A percentile compares a stretch with the other conserved stretches of the same genome.
Conservation (phyloP, 2,888 invertebrate genomes). For the Coenonympha arcania region DNA sequence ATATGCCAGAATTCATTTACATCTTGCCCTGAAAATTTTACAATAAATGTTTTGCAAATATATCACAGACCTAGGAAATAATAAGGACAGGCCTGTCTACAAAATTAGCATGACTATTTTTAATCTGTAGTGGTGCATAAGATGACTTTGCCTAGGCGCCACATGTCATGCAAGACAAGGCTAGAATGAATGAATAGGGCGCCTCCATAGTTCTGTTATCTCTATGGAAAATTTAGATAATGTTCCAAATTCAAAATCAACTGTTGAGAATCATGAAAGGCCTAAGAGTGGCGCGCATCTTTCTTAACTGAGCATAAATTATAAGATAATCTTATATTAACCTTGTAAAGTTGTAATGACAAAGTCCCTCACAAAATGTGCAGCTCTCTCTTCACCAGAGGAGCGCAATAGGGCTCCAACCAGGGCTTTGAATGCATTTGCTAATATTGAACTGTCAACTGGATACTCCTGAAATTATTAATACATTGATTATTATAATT, state of each 20-base stretch:
- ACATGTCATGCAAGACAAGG: neutral
- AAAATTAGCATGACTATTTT: too few relatives aligned
- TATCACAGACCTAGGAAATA: too few relatives aligned
- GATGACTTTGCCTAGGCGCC: too few relatives aligned
- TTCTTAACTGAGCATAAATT: too few relatives aligned
- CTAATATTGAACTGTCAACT: conserved; percentile 75
- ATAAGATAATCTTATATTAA: conserved; percentile 25
- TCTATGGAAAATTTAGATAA: too few relatives aligned
- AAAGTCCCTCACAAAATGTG: conserved; percentile 88
- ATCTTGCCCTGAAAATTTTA: conserved; percentile 76
- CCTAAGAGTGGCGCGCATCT: neutral
- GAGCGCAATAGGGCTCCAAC: conserved; percentile 83
- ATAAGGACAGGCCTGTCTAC: too few relatives aligned
- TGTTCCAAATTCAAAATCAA: neutral
- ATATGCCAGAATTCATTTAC: conserved; percentile 88
- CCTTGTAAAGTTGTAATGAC: conserved; percentile 87
- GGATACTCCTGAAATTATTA: conserved; percentile 79
- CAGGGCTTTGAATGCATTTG: conserved; percentile 85
- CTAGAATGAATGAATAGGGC: neutral
- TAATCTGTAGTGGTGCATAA: too few relatives aligned
- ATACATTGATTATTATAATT: neutral
- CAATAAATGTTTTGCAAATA: too few relatives aligned
- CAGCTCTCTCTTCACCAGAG: conserved; percentile 77
- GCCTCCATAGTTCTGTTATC: neutral
- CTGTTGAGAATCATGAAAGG: neutral